These are phyloP conservation scores for Coturnix japonica DNA, from an alignment of 2,113 vertebrate genomes.

Conservation along the genomic window DNA sequence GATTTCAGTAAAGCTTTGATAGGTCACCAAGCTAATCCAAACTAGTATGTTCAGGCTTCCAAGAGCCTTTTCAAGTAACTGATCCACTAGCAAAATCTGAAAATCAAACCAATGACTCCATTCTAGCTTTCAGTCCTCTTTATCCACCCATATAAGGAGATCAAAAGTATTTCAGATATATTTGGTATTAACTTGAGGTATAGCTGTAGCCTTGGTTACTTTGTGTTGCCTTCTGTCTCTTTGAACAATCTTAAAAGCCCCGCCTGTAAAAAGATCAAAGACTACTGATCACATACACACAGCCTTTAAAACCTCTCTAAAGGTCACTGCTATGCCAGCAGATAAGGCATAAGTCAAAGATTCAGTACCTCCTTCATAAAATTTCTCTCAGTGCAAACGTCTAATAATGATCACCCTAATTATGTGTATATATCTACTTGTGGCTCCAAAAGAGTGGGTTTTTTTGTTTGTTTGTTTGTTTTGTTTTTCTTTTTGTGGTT, in stretches of 20 bases:
- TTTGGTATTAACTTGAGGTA: not conserved
- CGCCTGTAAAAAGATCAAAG: not conserved
- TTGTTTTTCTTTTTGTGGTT: not conserved
- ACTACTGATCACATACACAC: not conserved
- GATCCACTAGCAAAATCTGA: not conserved
- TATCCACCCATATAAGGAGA: not conserved
- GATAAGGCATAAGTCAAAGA: not conserved
- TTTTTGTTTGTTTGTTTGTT: not conserved
- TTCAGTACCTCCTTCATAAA: not conserved
- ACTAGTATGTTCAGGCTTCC: not conserved
- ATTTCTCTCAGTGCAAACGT: not conserved
- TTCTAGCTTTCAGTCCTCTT: not conserved
- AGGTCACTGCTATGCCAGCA: not conserved
- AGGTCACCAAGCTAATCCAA: not conserved
- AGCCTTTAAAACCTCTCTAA: not conserved
- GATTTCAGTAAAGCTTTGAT: rapidly evolving
- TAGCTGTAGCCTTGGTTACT: not conserved
- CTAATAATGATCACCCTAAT: not conserved
- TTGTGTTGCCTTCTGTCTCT: not conserved
- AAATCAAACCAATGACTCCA: not conserved
- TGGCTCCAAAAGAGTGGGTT: not conserved
- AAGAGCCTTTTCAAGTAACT: not conserved
- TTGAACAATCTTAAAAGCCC: not conserved
- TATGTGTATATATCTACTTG: not conserved
- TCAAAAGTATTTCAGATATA: not conserved